Evolutionary conservation across 2,888 invertebrate species (phyloP), one percentile per base, ranked within the genome.

Genomic region (Acheta domesticus): DNA sequence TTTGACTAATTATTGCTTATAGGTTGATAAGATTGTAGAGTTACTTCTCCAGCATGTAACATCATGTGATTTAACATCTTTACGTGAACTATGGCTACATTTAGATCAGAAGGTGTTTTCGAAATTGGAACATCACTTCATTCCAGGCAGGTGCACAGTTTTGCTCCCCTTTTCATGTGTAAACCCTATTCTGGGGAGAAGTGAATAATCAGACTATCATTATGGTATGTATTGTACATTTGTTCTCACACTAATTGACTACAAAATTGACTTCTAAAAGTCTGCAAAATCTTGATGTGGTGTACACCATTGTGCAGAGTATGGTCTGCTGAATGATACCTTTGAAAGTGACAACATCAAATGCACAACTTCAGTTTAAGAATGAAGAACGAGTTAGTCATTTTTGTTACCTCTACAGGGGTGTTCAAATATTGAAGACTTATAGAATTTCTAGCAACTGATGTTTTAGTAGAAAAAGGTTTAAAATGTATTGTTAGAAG

Each of bases 81-180:
- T 98, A 12, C 90, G 94, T 81, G 96, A 97, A 84, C 90, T 96
- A 81, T 98, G 98, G 98, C 89, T 89, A 80, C 96, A 97, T 86
- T 90, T 98, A 76, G 97, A 98, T 84, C 91, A 90, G 80, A 91
- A 94, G 84, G 91, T 98, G 85, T 98, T 98, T 87, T 93, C 93
- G 23, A 93, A 96, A 85, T 87, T 98, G 79, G 97, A 97, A 86
- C 93, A 93, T 85, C 92, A 95, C 82, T 95, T 96, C 86, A 91
- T 92, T 80, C 90, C 92, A 83, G 93, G 94, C 91, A 88, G 86
- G 83, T 81, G 78, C 8, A 36, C 78, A 78, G 16, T 50, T 76
- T 62, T 74, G 20, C 76, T 77, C 48, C 82, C 80, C 62, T 75
- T 74, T 74, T 23, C 16, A 77, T 79, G 5, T 77, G 20, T 79